These are phyloP conservation scores for Liopterus haemorrhoidalis DNA, from an alignment of 2,888 invertebrate genomes.

Conservation along the genomic window DNA sequence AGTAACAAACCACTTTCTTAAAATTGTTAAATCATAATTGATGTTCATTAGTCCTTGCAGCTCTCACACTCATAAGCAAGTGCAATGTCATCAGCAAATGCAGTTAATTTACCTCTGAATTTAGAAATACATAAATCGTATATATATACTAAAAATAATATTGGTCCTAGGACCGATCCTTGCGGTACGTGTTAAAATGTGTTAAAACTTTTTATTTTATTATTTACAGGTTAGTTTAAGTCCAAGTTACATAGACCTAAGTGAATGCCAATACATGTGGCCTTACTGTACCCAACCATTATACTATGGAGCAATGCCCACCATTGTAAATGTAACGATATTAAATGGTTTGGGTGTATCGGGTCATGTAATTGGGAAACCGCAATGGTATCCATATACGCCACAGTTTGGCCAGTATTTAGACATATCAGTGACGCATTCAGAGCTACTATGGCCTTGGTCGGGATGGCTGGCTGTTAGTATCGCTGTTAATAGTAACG, in stretches of 20 bases:
- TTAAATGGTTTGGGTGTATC: slow-evolving; percentile 90
- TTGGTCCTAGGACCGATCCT: no score
- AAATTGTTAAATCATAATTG: no score
- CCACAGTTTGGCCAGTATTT: slow-evolving; percentile 74
- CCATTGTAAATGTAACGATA: slow-evolving; percentile 89
- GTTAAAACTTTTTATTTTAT: no score
- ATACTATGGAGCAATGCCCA: slow-evolving; percentile 79
- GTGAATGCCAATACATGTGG: slow-evolving; percentile 98
- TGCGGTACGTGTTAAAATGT: no score
- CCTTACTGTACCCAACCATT: slow-evolving; percentile 95
- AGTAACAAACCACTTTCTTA: no score
- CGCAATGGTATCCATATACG: slow-evolving; percentile 83
- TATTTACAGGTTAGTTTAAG: slow-evolving; percentile 54
- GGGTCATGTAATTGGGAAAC: slow-evolving; percentile 66
- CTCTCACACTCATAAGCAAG: no score
- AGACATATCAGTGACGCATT: slow-evolving; percentile 71
- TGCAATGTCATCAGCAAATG: no score
- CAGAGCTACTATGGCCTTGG: slow-evolving; percentile 91
- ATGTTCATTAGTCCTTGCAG: no score
- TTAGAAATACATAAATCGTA: no score
- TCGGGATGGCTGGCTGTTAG: slow-evolving; percentile 88
- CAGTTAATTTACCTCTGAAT: no score
- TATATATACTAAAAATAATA: no score
- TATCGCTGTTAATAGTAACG: slow-evolving; percentile 60
- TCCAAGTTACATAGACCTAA: slow-evolving; percentile 84